Conservation (phyloP, 1,140 invertebrate genomes). For the Drosophila lacteicornis region DNA sequence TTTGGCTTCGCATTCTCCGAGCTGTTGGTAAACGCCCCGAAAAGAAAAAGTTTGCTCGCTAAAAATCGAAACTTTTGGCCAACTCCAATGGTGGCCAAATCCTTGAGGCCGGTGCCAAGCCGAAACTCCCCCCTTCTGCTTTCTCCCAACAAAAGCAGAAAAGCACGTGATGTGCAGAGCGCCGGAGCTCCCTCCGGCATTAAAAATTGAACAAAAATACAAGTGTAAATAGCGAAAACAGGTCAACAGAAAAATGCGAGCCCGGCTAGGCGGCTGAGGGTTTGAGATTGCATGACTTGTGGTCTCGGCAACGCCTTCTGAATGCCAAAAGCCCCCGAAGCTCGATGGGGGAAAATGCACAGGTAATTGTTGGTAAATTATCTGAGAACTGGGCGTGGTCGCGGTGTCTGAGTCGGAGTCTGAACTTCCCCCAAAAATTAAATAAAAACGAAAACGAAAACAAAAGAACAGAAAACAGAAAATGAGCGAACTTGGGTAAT, state of each 20-base stretch:
- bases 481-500: neutral
- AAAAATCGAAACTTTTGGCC: constrained; percentile 70
- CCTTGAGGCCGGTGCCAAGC: constrained; percentile 61
- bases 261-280: constrained; percentile 14
- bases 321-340: constrained; percentile 4
- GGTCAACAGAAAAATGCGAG: constrained; percentile 63
- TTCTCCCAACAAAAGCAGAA: constrained; percentile 5
- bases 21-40: constrained; percentile 47
- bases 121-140: constrained; percentile 1
- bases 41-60: constrained; percentile 34
- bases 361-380: constrained; percentile 72
- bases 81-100: constrained; percentile 65
- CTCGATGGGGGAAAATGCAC: constrained; percentile 9
- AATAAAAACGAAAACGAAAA: neutral
- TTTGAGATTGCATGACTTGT: constrained; percentile 74
- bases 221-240: constrained; percentile 70
- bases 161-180: constrained; percentile 56
- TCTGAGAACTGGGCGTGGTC: constrained; percentile 57
- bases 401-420: constrained; percentile 12
- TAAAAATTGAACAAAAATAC: constrained; percentile 70
- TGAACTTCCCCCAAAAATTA: constrained; percentile 11
- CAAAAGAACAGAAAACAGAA: constrained; percentile 4
- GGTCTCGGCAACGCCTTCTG: constrained; percentile 43
- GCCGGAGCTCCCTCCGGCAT: constrained; percentile 25
- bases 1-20: constrained; percentile 30